Base-by-base conservation (phyloP, 2,888 invertebrate species). In the Mesodorylaimus sp. region DNA sequence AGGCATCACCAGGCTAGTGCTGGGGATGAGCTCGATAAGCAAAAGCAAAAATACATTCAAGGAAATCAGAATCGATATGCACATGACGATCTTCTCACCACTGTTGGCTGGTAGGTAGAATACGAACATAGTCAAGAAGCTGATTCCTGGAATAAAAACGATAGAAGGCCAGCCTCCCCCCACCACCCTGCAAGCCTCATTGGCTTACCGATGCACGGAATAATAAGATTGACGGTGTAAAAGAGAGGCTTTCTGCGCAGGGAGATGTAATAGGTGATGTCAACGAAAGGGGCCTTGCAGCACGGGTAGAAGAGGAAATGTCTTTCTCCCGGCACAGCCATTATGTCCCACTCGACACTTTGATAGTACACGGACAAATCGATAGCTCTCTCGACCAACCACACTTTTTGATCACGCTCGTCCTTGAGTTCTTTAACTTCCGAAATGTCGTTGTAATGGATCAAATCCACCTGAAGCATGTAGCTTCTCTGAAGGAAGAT, bases 11-110 rank as follows among this genome's bases (percentile, higher is more conserved):
- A 91, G 73, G 29, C 89, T 89, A 51, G 91, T 93, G 48, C 91
- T 89, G 44, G 93, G 91, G 66, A 91, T 91, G 66, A 91, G 89
- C 73, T 93, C 91, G 59, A 89, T 89, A 60, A 93, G 84, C 71
- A 93, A 76, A 57, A 93, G 76, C 74, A 93, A 91, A 78, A 91
- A 93, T 77, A 91, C 89, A 75, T 91, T 89, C 66, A 93, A 83
- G 72, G 88, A 88, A 73, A 91, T 88, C 62, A 93, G 78, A 71
- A 93, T 93, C 51, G 89, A 89, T 70, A 93, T 68, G 47, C 89
- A 88, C 45, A 93, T 74, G 0, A 89, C 88, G 51, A 95, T 89
- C 70, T 95, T 95, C 68, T 95, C 93, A 21, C 91, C 89, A 0
- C 88, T 88, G 70, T 93, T 91, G 1, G 89, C 88, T 46, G 93